Evolutionary conservation across 2,888 invertebrate species (phyloP).

Genomic region (Athalia rosae): DNA sequence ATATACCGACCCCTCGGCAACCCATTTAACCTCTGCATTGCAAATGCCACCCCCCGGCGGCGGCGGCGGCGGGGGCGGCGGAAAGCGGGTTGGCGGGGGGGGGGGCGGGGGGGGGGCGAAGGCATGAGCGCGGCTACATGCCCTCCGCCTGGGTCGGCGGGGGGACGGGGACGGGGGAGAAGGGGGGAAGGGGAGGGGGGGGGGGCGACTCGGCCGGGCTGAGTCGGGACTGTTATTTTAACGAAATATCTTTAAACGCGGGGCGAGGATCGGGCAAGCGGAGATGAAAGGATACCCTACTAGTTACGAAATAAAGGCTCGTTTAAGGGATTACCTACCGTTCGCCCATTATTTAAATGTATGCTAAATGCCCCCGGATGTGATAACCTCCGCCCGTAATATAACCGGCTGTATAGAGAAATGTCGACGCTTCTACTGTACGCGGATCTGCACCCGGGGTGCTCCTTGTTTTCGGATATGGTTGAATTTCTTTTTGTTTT

Average conservation of each 20-base stretch:
- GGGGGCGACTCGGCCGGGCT: constrained; percentile 47
- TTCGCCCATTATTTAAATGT: constrained; percentile 73
- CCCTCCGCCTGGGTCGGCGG: constrained; percentile 49
- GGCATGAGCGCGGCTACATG: no score
- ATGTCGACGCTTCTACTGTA: not conserved
- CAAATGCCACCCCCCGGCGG: constrained; percentile 72
- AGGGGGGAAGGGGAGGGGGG: no score
- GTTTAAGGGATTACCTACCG: constrained; percentile 72
- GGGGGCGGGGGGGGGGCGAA: no score
- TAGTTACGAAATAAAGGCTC: constrained; percentile 71
- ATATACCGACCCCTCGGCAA: constrained; percentile 59
- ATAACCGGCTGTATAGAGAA: not conserved
- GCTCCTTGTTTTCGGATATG: no score
- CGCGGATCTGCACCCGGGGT: constrained; percentile 6
- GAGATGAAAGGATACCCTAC: constrained; percentile 72
- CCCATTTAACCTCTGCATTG: constrained; percentile 74
- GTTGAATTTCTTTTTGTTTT: no score
- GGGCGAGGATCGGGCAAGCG: constrained; percentile 47
- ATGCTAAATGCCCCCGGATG: constrained; percentile 71
- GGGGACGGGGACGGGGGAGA: no score
- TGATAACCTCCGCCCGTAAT: constrained; percentile 68
- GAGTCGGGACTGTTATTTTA: constrained; percentile 72
- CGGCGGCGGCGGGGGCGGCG: constrained; percentile 40
- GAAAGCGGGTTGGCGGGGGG: no score
- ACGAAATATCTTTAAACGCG: constrained; percentile 73